These are phyloP conservation scores for Hedya salicella DNA, from an alignment of 2,888 invertebrate genomes.

Conservation along the genomic window DNA sequence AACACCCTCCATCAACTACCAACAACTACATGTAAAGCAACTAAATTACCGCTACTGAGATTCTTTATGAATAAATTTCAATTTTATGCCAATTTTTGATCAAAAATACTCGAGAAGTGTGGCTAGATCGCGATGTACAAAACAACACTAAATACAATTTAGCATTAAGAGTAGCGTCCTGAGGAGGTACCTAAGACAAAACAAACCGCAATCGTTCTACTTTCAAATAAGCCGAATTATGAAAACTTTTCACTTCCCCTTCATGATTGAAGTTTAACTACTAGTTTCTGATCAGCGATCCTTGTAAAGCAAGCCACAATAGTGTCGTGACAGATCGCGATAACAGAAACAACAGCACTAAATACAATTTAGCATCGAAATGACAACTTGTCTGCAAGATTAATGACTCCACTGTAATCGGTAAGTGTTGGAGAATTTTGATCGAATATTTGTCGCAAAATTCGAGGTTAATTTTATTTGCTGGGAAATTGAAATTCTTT, in stretches of 20 bases:
- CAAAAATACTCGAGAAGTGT: background rate
- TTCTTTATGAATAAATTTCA: background rate
- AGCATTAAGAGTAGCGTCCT: too few species aligned
- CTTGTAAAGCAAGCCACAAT: background rate
- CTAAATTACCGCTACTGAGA: too few species aligned
- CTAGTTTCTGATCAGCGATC: background rate
- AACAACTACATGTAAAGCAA: too few species aligned
- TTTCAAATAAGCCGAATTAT: too few species aligned
- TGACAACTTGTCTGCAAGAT: conserved; percentile 38
- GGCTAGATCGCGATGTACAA: conserved; percentile 20
- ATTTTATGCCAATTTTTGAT: background rate
- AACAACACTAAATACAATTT: conserved; percentile 38
- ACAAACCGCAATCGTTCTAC: too few species aligned
- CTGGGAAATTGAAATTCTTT: background rate
- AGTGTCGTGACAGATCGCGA: conserved; percentile 32
- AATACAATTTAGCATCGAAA: conserved; percentile 39
- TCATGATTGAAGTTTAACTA: background rate
- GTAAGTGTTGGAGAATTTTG: conserved; percentile 12
- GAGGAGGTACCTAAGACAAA: too few species aligned
- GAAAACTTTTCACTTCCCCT: too few species aligned
- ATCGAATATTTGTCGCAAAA: conserved; percentile 7
- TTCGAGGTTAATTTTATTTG: conserved; percentile 13
- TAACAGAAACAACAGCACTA: conserved; percentile 25
- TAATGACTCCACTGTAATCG: conserved; percentile 11
- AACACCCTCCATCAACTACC: too few species aligned